These are phyloP conservation scores for Schizopygopsis pylzovi DNA, from an alignment of 2,797 vertebrate genomes.

Conservation along the genomic window DNA sequence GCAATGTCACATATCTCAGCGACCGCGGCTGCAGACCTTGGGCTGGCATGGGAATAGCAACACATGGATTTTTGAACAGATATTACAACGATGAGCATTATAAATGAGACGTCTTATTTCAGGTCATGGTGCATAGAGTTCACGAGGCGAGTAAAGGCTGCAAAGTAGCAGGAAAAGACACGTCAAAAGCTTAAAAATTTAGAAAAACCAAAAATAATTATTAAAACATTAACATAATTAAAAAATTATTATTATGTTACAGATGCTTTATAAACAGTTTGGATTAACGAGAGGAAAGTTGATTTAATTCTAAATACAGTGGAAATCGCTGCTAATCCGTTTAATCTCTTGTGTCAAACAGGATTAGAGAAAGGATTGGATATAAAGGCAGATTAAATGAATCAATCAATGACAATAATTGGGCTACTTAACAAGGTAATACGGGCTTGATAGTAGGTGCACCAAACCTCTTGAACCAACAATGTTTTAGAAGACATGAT, in stretches of 20 bases:
- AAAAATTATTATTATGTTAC: not conserved
- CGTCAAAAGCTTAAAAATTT: not conserved
- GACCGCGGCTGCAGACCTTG: constrained; percentile 68
- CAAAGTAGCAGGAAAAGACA: not conserved
- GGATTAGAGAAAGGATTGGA: constrained; percentile 74
- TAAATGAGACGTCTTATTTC: constrained; percentile 90
- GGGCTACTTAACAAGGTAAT: constrained; percentile 52
- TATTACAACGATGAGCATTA: constrained; percentile 85
- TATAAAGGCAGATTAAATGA: constrained; percentile 68
- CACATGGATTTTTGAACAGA: constrained; percentile 85
- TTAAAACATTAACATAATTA: not conserved
- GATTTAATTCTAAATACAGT: constrained; percentile 38
- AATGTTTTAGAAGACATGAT: not conserved
- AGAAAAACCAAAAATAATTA: not conserved
- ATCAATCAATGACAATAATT: constrained; percentile 65
- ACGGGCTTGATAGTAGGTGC: constrained; percentile 4
- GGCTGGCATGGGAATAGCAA: constrained; percentile 91
- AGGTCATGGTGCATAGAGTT: constrained; percentile 77
- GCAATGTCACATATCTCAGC: constrained; percentile 57
- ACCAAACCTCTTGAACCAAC: not conserved
- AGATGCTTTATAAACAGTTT: not conserved
- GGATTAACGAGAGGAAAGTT: constrained; percentile 26
- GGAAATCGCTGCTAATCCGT: constrained; percentile 70
- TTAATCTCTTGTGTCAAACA: constrained; percentile 71
- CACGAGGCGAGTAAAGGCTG: constrained; percentile 30